Evolutionary conservation across 64 coral and sea anemone species (phyloP), one percentile per base, ranked within the genome.

Genomic region (Platygyra sinensis): DNA sequence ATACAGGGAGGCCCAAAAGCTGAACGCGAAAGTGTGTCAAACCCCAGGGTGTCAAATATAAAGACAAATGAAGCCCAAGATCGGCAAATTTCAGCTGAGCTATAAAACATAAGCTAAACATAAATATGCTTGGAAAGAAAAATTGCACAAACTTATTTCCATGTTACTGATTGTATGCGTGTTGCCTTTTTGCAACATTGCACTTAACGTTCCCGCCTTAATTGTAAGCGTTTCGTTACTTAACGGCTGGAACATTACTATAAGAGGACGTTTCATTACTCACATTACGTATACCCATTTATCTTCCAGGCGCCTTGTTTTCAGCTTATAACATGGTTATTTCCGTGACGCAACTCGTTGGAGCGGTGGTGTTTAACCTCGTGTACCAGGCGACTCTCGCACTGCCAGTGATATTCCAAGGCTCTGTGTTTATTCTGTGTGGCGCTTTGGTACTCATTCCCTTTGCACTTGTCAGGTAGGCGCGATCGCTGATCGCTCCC

Each of bases 291-390:
- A 51, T 20, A 5, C 64, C 0, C 17, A 14, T 87, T 62, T 31
- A 19, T n/a, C 2, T 57, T 69, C 29, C 61, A 92, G 90, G 90
- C 27, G 90, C 74, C 10, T 54, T 92, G 75, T 92, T 92, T 86
- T 83, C 90, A 2, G 90, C 90, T 11, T 29, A 65, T 17, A 60
- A 72, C 32, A 60, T 92, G 1, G 71, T 92, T 24, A 87, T 19
- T 24, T 59, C 82, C 11, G 20, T 92, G 82, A 57, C 74, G 42
- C 90, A 92, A n/a, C 86, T 92, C 46, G 55, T 92, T 11, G 90
- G 90, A 13, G 77, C 82, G 24, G 75, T 92, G 65, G 3, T 92
- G 36, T 92, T 92, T n/a, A 92, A 87, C 46, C 65, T 52, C 39
- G 69, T 92, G 38, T 92, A 92, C 62, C 90, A 83, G 25, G 10